These are phyloP conservation scores for Amitus sp. DNA, from an alignment of 2,888 invertebrate species.

Conservation along the genomic window DNA sequence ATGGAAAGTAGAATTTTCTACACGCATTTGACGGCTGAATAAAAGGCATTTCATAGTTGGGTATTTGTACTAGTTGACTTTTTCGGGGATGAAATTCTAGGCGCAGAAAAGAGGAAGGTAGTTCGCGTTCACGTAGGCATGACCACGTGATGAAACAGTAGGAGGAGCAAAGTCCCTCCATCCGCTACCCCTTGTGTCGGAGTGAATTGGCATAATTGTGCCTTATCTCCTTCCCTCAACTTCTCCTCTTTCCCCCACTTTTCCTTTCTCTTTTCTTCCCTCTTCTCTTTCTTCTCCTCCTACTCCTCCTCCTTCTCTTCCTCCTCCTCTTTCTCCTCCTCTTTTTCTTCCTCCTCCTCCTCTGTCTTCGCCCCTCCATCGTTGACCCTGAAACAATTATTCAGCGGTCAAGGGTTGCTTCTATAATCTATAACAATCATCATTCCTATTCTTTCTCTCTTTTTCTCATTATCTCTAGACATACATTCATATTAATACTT, in stretches of 20 bases:
- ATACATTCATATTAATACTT: too few species aligned
- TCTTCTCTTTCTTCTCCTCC: conserved; percentile 25
- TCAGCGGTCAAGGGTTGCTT: conserved; percentile 33
- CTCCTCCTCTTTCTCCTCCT: conserved; percentile 21
- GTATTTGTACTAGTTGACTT: conserved; percentile 6
- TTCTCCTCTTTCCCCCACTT: conserved; percentile 44
- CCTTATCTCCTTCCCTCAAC: conserved; percentile 55
- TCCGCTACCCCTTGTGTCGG: conserved; percentile 48
- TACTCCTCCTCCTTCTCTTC: conserved; percentile 24
- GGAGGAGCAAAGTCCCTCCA: conserved; percentile 60
- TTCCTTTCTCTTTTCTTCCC: conserved; percentile 14
- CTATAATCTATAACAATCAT: too few species aligned
- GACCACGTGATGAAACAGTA: conserved; percentile 59
- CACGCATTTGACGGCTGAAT: too few species aligned
- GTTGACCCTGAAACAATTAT: conserved; percentile 33
- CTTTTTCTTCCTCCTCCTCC: conserved; percentile 17
- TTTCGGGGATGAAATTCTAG: conserved; percentile 35
- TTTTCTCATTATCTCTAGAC: too few species aligned
- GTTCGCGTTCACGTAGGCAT: conserved; percentile 22
- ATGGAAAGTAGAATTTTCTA: too few species aligned
- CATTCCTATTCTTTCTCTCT: too few species aligned
- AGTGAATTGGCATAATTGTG: conserved; percentile 60
- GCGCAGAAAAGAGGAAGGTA: conserved; percentile 39
- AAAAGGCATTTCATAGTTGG: conserved; percentile 33
- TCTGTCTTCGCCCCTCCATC: conserved; percentile 28